These are phyloP conservation scores for Mallotus villosus DNA, from an alignment of 2,797 vertebrate genomes.

Conservation along the genomic window DNA sequence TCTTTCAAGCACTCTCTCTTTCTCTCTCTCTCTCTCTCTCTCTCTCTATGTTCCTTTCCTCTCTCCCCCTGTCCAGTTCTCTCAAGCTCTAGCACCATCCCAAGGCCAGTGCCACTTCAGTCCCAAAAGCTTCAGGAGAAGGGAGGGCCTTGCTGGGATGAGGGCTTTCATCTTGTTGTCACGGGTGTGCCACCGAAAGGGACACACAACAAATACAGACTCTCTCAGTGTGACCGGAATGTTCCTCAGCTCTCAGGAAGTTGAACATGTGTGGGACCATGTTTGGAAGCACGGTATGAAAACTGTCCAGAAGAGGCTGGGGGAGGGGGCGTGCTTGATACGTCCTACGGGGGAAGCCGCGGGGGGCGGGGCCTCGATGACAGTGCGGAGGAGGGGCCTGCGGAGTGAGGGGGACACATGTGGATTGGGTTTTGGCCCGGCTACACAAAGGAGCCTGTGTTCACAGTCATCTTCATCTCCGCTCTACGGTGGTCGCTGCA, in stretches of 20 bases:
- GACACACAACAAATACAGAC: conserved; percentile 2
- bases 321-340: conserved; percentile 37
- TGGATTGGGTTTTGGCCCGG: conserved; percentile 60
- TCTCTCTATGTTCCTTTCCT: conserved; percentile 1
- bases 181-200: background rate
- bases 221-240: conserved; percentile 21
- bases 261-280: conserved; percentile 19
- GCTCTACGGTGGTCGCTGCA: conserved; percentile 50
- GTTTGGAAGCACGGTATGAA: conserved; percentile 38
- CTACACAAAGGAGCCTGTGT: conserved; percentile 69
- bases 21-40: background rate
- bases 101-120: conserved; percentile 15
- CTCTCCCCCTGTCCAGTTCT: background rate
- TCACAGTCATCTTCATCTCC: conserved; percentile 57
- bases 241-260: conserved; percentile 24
- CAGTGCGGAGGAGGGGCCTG: conserved; percentile 29
- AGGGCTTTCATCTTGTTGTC: conserved; percentile 22
- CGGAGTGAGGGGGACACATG: conserved; percentile 50
- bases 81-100: conserved; percentile 12
- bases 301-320: conserved; percentile 9
- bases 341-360: conserved; percentile 33
- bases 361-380: conserved; percentile 41
- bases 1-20: background rate
- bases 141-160: background rate
- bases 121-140: conserved; percentile 35